Base-by-base conservation (phyloP, 2,888 invertebrate genomes). In the Lycaena phlaeas region DNA sequence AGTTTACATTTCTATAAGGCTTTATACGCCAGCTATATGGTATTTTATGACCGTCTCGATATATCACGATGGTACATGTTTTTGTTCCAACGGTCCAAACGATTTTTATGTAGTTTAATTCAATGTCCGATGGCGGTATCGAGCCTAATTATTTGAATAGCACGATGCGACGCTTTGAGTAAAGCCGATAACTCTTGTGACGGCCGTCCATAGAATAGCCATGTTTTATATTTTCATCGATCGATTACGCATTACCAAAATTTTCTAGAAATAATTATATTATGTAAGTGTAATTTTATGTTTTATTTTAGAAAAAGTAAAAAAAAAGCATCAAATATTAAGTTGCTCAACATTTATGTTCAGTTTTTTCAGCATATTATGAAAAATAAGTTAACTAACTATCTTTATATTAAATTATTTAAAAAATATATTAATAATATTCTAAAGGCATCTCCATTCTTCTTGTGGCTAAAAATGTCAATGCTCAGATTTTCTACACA, bases 61-160 rank as follows among this genome's bases (percentile, higher is more conserved):
- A 71, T 65, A 68, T 67, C 64, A 63, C 57, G 59, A 51, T 61
- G 59, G 56, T 56, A 55, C 52, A 52, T 45, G 65, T 75, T 76
- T 75, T 76, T 74, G 70, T 61, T 44, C 55, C 45, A 46, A 54
- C 59, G 53, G 59, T 60, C 54, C 55, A 53, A 58, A 60, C 64
- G 64, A 71, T 71, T 77, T 64, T 76, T 70, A 76, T 77, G 77
- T 65, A 65, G 74, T 72, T 76, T 75, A 74, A 78, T 78, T 74
- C 69, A 69, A 69, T 65, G 58, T 60, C 64, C 63, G 61, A 64
- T 68, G 68, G 70, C 65, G 61, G 66, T 66, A 73, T 71, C 64
- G 71, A 57, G 59, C 68, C 77, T 79, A 77, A 81, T 81, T 81
- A 79, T 79, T 81, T 75, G 79, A 77, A 75, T 74, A 76, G 71